Conservation (phyloP, 2,797 vertebrate species). For the Scomberomorus guttatus region DNA sequence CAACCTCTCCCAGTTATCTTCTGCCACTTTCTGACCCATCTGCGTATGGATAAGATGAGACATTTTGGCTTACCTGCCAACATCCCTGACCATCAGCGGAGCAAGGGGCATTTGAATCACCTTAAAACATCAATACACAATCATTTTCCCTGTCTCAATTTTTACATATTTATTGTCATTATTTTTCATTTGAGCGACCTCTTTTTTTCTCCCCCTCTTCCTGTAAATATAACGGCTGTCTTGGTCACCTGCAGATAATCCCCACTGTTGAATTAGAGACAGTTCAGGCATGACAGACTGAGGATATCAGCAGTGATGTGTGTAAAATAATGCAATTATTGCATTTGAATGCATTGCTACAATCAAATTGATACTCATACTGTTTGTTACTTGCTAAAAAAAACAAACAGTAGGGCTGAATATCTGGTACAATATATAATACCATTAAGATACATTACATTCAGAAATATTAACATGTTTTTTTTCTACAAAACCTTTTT, state of each 20-base stretch:
- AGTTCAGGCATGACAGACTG: neutral
- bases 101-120: conserved; percentile 31
- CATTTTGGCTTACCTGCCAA: conserved; percentile 20
- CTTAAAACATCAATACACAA: conserved; percentile 32
- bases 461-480: neutral
- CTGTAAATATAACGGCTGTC: conserved; percentile 60
- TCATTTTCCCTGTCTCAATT: conserved; percentile 18
- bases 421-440: neutral
- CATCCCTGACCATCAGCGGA: conserved; percentile 33
- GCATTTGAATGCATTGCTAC: neutral
- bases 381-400: neutral
- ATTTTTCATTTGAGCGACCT: conserved; percentile 36
- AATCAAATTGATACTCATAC: neutral
- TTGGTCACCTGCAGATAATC: conserved; percentile 65
- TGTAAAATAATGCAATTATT: neutral
- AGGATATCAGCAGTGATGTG: neutral
- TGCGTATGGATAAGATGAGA: conserved; percentile 12
- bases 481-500: neutral
- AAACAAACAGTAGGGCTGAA: too few species aligned
- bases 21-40: neutral
- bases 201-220: neutral
- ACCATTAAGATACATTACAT: neutral
- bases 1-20: conserved; percentile 3
- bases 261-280: neutral
- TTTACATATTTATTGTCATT: conserved; percentile 53